Conservation (phyloP, 2,113 vertebrate genomes). For the Clarias magur region DNA sequence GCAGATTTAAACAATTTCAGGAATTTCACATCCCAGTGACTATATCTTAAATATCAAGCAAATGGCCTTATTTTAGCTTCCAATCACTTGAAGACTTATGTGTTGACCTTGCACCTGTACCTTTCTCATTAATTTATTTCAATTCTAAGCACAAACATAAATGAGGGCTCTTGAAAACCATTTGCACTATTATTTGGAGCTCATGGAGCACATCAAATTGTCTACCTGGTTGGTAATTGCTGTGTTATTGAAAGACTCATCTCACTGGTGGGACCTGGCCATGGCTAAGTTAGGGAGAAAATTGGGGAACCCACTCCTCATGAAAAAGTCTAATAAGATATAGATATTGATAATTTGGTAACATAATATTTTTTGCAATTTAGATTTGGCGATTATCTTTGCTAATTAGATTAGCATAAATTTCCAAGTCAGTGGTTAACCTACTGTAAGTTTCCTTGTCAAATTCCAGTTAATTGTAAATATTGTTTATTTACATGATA, state of each 20-base stretch:
- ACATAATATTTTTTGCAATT: neutral
- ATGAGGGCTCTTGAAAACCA: neutral
- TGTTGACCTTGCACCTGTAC: neutral
- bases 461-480: neutral
- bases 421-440: neutral
- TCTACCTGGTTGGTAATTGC: neutral
- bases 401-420: neutral
- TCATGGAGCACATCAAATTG: neutral
- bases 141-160: neutral
- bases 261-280: neutral
- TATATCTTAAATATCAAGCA: neutral
- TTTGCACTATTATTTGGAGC: neutral
- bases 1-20: too few relatives aligned
- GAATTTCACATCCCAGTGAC: neutral
- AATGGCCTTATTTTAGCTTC: too few relatives aligned
- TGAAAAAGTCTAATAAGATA: neutral
- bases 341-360: neutral
- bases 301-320: neutral
- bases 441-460: neutral
- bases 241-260: neutral
- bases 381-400: neutral
- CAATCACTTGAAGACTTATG: neutral
- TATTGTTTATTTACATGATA: neutral
- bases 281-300: neutral
- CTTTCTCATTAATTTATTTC: neutral